These are phyloP conservation scores for Menidia menidia DNA, from an alignment of 2,797 vertebrate genomes.

Conservation along the genomic window DNA sequence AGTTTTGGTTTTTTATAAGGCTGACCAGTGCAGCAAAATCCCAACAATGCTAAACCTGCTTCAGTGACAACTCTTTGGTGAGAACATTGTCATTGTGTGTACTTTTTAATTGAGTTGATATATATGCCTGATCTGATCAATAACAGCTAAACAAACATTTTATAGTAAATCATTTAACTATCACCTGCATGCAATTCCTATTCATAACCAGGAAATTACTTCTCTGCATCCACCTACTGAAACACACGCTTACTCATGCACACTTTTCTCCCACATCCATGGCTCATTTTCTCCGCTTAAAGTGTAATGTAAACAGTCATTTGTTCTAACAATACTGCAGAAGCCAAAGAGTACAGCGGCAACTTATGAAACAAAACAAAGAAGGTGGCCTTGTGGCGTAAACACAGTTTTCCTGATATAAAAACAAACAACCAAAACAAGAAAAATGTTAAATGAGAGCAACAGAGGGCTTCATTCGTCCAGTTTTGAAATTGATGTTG, in stretches of 20 bases:
- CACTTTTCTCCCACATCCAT: background rate
- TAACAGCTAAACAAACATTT: slow-evolving; percentile 47
- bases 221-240: background rate
- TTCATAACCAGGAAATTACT: slow-evolving; percentile 56
- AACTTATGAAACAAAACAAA: slow-evolving; percentile 38
- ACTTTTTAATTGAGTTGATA: slow-evolving; percentile 14
- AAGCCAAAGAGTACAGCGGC: background rate
- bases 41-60: too few species aligned
- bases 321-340: slow-evolving; percentile 46
- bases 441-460: background rate
- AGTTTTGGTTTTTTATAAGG: background rate
- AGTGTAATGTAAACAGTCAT: slow-evolving; percentile 46
- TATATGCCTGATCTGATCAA: slow-evolving; percentile 34
- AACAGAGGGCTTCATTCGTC: background rate
- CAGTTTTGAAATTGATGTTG: background rate
- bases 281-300: slow-evolving; percentile 34
- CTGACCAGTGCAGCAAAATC: background rate
- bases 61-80: too few species aligned
- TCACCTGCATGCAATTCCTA: slow-evolving; percentile 50
- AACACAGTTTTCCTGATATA: slow-evolving; percentile 22
- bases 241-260: slow-evolving; percentile 3
- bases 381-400: slow-evolving; percentile 19
- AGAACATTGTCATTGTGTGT: background rate
- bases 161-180: slow-evolving; percentile 55
- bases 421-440: slow-evolving; percentile 16